A percentile compares a stretch with the other conserved stretches of the same genome.
phyloP scores from a whole-genome alignment of 2,888 invertebrate genomes.

The Resseliella maxima region DNA sequence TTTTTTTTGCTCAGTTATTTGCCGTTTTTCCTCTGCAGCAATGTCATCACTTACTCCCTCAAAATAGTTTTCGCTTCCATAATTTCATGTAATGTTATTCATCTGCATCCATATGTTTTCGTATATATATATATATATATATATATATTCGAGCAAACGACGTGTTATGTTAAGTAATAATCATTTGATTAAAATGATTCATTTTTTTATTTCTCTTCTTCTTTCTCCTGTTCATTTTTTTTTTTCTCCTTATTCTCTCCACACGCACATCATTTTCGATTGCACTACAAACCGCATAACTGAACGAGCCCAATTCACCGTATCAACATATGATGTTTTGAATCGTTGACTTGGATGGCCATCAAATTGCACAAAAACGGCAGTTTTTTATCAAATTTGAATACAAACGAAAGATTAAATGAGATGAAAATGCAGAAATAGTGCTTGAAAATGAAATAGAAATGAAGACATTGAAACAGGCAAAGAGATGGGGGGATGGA shows the following conservation, averaged over 20 bases:
- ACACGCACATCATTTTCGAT: not conserved
- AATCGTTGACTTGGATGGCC: not conserved
- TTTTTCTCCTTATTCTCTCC: not conserved
- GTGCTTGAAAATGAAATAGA: not conserved
- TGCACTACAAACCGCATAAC: not conserved
- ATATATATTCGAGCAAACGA: no score
- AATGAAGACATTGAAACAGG: not conserved
- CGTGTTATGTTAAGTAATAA: not conserved
- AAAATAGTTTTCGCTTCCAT: constrained; percentile 7
- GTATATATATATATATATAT: not conserved
- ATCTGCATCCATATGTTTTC: not conserved
- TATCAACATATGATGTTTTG: not conserved
- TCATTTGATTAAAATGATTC: not conserved
- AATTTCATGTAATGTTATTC: not conserved
- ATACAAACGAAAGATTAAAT: not conserved
- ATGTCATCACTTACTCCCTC: not conserved
- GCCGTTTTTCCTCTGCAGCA: not conserved
- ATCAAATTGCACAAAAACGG: not conserved
- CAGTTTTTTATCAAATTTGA: not conserved
- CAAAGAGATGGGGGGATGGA: no score
- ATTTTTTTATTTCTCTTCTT: not conserved
- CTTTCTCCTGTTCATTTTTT: not conserved
- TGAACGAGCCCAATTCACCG: not conserved
- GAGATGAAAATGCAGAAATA: not conserved
- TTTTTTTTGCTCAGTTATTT: not conserved